Evolutionary conservation across 2,797 vertebrate genomes (phyloP).

Genomic region (Remorina albescens): DNA sequence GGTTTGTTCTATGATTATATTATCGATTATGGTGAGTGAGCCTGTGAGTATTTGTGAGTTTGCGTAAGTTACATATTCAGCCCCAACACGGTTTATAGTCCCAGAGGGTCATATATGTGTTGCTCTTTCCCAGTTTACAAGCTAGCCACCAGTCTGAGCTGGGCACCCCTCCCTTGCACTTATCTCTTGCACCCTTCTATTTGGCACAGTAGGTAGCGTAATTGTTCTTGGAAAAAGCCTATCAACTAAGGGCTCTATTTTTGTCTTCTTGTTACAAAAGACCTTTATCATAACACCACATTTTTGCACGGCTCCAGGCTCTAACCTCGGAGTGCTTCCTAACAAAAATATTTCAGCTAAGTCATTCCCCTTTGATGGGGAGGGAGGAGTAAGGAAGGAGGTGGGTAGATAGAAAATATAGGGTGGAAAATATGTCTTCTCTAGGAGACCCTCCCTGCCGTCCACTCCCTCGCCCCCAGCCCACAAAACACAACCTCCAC

Average conservation of each 20-base stretch:
- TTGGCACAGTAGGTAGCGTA: conserved; percentile 74
- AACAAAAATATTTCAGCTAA: conserved; percentile 67
- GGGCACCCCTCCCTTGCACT: conserved; percentile 59
- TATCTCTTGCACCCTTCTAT: conserved; percentile 72
- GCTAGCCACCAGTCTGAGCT: conserved; percentile 64
- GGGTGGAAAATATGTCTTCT: conserved; percentile 63
- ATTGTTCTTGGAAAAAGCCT: conserved; percentile 73
- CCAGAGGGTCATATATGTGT: conserved; percentile 62
- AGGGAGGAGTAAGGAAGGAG: background rate
- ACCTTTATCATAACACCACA: conserved; percentile 68
- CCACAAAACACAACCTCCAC: conserved; percentile 42
- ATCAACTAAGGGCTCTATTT: conserved; percentile 67
- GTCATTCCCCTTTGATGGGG: conserved; percentile 63
- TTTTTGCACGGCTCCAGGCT: conserved; percentile 57
- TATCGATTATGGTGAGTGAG: too few species aligned
- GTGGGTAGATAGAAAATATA: conserved; percentile 37
- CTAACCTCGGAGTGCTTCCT: conserved; percentile 61
- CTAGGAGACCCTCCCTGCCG: conserved; percentile 31
- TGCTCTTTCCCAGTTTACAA: conserved; percentile 69
- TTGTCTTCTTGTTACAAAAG: conserved; percentile 63
- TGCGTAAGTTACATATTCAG: conserved; percentile 42
- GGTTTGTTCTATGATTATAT: conserved; percentile 11
- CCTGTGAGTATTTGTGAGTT: conserved; percentile 19
- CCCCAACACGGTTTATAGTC: conserved; percentile 55
- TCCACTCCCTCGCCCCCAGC: conserved; percentile 25